Evolutionary conservation across 2,113 vertebrate species (phyloP).

Genomic region (Hippoglossus stenolepis): DNA sequence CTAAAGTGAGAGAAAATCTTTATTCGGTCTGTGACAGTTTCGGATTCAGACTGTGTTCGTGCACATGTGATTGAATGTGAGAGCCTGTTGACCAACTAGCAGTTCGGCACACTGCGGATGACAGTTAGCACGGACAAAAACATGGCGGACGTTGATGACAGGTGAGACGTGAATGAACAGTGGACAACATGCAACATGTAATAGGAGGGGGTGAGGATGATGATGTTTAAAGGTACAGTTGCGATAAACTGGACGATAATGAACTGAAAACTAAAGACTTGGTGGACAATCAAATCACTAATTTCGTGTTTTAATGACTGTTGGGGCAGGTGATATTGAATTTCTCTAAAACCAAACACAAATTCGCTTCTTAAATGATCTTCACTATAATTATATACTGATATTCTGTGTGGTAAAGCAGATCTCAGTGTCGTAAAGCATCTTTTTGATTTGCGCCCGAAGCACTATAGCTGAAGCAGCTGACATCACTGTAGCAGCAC

Average conservation of each 20-base stretch:
- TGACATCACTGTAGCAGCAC: slow-evolving; percentile 75
- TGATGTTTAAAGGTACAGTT: slow-evolving; percentile 9
- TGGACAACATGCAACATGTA: slow-evolving; percentile 77
- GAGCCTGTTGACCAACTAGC: slow-evolving; percentile 78
- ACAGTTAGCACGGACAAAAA: slow-evolving; percentile 70
- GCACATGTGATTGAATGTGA: neutral
- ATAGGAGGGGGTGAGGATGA: slow-evolving; percentile 44
- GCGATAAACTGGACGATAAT: slow-evolving; percentile 8
- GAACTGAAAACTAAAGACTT: neutral
- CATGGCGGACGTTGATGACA: slow-evolving; percentile 66
- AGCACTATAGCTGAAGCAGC: slow-evolving; percentile 77
- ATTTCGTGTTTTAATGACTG: slow-evolving; percentile 1
- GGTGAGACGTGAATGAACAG: slow-evolving; percentile 64
- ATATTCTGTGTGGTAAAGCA: slow-evolving; percentile 11
- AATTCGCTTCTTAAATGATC: neutral
- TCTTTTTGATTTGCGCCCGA: slow-evolving; percentile 38
- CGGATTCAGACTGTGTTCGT: neutral
- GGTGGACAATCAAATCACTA: neutral
- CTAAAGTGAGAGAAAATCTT: neutral
- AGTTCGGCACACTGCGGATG: slow-evolving; percentile 64
- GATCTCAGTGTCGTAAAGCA: slow-evolving; percentile 32
- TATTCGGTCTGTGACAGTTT: neutral
- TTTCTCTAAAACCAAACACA: neutral
- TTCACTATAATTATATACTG: neutral
- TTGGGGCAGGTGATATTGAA: neutral